Evolutionary conservation across 2,797 vertebrate genomes (phyloP), one percentile per base, ranked within the genome.

Genomic region (Hyperoplus immaculatus): DNA sequence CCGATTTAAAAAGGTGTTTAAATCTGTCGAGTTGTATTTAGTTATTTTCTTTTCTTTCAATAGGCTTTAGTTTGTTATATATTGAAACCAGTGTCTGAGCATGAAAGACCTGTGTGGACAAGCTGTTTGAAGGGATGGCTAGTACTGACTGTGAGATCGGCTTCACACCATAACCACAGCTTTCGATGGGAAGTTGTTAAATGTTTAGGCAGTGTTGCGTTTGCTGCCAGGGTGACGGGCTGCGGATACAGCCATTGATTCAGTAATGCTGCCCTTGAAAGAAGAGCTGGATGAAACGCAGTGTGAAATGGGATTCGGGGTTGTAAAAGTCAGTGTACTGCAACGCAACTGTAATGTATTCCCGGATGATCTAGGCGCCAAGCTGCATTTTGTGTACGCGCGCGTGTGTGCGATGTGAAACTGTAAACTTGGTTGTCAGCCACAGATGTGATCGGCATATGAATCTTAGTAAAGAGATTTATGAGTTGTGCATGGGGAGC

Each of bases 281-380:
- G 16, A 69, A 2, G 14, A 71, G 36, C 59, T 39, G 59, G 69
- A 69, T 18, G 61, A 70, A 63, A 51, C 38, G 0, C 29, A 6
- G 63, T 0, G 14, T 83, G 70, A 75, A 71, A 77, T 60, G 13
- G 41, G 55, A 74, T 75, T 56, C 36, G 4, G 42, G 74, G 60
- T 65, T 42, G 54, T 83, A 75, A 85, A 87, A 66, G 56, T 69
- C 57, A 63, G 16, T 51, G 77, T 51, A 57, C 76, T 73, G 15
- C 6, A 16, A 13, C 5, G 0, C 47, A 39, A 29, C 58, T 67
- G 43, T 46, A 58, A 71, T 67, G 49, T 58, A 29, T 55, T 61
- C 50, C 8, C 0, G 39, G 51, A 53, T 62, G 60, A 57, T 43
- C 13, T 3, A 0, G 8, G 15, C 46, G 55, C 59, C 58, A 72